These are phyloP conservation scores for Hypothenemus hampei DNA, from an alignment of 1,140 invertebrate genomes.

Conservation along the genomic window DNA sequence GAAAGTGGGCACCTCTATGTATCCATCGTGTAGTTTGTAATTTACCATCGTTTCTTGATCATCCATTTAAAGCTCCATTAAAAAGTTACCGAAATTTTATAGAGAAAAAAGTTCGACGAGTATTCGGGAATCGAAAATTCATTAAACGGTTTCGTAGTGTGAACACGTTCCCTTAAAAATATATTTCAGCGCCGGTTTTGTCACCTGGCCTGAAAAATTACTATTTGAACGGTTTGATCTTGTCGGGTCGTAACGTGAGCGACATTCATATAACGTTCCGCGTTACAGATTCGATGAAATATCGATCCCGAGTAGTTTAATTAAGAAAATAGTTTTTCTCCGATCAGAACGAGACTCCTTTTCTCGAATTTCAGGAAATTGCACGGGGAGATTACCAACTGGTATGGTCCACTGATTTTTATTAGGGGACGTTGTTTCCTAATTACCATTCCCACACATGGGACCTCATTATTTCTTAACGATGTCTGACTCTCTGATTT, in stretches of 20 bases:
- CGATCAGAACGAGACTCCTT: no score
- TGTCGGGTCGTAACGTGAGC: not conserved
- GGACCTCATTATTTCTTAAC: constrained; percentile 7
- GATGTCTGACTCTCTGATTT: constrained; percentile 3
- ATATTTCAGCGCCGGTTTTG: constrained; percentile 9
- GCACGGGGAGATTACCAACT: no score
- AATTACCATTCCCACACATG: not conserved
- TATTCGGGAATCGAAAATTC: constrained; percentile 4
- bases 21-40: no score
- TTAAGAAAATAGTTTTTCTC: no score
- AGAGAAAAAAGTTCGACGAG: no score
- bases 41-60: no score
- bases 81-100: no score
- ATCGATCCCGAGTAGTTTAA: no score
- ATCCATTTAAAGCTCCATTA: no score
- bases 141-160: constrained; percentile 1
- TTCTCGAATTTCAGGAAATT: no score
- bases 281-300: no score
- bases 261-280: not conserved
- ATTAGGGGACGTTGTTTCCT: constrained; percentile 1
- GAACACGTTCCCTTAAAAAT: constrained; percentile 6
- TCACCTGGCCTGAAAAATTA: constrained; percentile 13
- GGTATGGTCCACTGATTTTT: not conserved
- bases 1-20: no score
- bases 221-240: constrained; percentile 11